Conservation (phyloP, 2,797 vertebrate species). For the Ispidina picta region DNA sequence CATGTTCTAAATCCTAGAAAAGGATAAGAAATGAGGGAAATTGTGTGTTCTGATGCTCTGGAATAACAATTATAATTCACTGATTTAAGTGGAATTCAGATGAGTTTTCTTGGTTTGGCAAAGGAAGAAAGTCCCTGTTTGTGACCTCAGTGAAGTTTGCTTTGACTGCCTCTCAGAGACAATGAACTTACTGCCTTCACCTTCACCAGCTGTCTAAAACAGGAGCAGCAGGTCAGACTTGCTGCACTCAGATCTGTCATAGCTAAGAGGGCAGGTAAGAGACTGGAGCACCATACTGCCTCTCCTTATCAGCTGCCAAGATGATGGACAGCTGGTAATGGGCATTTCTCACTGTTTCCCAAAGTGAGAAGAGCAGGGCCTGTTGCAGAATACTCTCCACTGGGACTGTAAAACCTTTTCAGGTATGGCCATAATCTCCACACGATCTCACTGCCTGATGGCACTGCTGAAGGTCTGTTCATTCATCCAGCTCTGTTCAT, state of each 20-base stretch:
- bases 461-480: neutral
- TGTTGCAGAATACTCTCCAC: neutral
- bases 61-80: neutral
- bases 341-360: neutral
- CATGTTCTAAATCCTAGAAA: neutral
- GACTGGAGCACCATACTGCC: fast-evolving
- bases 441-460: neutral
- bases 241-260: neutral
- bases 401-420: neutral
- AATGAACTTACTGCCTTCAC: neutral
- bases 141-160: neutral
- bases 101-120: neutral
- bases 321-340: neutral
- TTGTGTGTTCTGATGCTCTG: neutral
- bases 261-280: neutral
- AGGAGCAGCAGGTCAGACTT: neutral
- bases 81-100: neutral
- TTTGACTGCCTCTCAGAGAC: neutral
- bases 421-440: neutral
- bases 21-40: neutral
- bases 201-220: neutral
- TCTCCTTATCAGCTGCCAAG: neutral
- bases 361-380: neutral
- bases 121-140: no score
- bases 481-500: no score